phyloP scores from a whole-genome alignment of 2,888 invertebrate species.

The Hypsopygia costalis region DNA sequence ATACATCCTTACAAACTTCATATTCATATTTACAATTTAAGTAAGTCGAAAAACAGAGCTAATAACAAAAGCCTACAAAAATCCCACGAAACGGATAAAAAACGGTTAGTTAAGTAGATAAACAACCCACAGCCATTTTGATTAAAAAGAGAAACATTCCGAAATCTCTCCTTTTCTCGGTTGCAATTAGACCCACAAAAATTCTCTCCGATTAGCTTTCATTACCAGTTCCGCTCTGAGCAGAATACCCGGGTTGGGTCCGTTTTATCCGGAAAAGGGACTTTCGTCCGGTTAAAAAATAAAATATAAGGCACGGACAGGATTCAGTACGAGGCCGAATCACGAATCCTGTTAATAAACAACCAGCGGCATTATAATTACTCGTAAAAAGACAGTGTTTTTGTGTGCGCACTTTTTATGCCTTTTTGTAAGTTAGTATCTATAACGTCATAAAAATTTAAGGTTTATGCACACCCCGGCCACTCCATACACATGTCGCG shows the following conservation, averaged over 20 bases:
- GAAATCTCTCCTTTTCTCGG: slow-evolving; percentile 19
- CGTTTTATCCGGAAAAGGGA: slow-evolving; percentile 9
- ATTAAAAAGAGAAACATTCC: slow-evolving; percentile 5
- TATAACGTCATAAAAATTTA: too few relatives aligned
- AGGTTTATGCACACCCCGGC: too few relatives aligned
- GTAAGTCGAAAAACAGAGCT: too few relatives aligned
- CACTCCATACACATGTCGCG: too few relatives aligned
- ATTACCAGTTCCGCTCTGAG: slow-evolving; percentile 18
- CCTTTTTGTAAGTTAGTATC: too few relatives aligned
- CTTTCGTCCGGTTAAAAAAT: slow-evolving; percentile 7
- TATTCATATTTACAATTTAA: too few relatives aligned
- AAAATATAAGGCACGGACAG: slow-evolving; percentile 6
- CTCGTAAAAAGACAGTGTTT: not conserved
- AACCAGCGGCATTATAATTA: slow-evolving; percentile 2
- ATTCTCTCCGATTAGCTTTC: slow-evolving; percentile 27
- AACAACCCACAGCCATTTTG: slow-evolving; percentile 5
- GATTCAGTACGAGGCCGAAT: slow-evolving; percentile 3
- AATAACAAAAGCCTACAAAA: not conserved
- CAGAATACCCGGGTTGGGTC: not conserved
- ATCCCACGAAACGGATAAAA: slow-evolving; percentile 2
- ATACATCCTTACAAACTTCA: too few relatives aligned
- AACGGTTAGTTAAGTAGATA: slow-evolving; percentile 2
- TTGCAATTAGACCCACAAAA: slow-evolving; percentile 26
- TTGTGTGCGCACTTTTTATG: too few relatives aligned
- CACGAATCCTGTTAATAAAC: slow-evolving; percentile 6